These are phyloP conservation scores for Buceros bicornis DNA, from an alignment of 2,797 vertebrate species.

Conservation along the genomic window DNA sequence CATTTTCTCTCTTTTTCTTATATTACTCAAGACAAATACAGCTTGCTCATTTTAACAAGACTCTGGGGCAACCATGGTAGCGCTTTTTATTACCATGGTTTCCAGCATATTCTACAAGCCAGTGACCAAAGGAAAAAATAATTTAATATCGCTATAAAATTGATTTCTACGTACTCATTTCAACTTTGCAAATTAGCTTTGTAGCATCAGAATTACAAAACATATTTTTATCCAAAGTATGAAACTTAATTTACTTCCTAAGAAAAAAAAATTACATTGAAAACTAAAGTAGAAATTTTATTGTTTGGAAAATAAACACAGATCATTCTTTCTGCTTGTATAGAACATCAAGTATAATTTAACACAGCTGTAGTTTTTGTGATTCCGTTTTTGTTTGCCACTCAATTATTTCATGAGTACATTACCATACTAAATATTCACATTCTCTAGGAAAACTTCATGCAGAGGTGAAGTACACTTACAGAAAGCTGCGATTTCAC, in stretches of 20 bases:
- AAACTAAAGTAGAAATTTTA: conserved; percentile 46
- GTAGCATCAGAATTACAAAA: conserved; percentile 8
- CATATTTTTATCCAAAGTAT: not conserved
- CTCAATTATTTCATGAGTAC: conserved; percentile 49
- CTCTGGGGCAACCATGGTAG: not conserved
- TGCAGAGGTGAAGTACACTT: not conserved
- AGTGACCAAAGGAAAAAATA: conserved; percentile 21
- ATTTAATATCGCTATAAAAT: not conserved
- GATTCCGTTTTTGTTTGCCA: conserved; percentile 33
- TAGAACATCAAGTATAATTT: conserved; percentile 49
- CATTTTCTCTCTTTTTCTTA: not conserved
- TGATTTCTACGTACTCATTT: conserved; percentile 24
- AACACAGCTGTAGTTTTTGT: conserved; percentile 58
- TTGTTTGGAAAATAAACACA: conserved; percentile 55
- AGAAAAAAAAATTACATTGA: not conserved
- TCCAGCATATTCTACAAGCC: not conserved
- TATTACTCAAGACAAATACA: conserved; percentile 9
- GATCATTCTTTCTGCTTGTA: conserved; percentile 23
- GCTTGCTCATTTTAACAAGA: conserved; percentile 7
- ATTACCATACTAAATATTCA: conserved; percentile 28
- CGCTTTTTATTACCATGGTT: conserved; percentile 29
- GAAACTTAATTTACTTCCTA: conserved; percentile 37
- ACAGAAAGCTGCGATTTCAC: not conserved
- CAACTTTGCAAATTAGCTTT: conserved; percentile 20
- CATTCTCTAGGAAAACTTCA: not conserved